Evolutionary conservation across 2,888 invertebrate genomes (phyloP).

Genomic region (Ennomos quercinarius): DNA sequence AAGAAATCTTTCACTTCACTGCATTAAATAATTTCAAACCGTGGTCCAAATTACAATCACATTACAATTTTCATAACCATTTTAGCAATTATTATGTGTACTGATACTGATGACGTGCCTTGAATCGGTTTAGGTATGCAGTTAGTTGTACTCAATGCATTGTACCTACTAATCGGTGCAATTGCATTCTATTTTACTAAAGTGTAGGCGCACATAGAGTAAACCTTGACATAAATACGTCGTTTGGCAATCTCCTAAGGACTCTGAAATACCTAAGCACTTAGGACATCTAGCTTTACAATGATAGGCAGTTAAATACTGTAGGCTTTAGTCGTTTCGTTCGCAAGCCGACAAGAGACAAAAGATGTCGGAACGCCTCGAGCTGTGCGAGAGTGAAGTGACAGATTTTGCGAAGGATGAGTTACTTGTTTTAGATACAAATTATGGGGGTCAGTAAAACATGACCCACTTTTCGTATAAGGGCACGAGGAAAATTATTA

Average conservation of each 20-base stretch:
- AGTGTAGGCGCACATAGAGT: constrained; percentile 21
- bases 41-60: too few species aligned
- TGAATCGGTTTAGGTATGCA: too few species aligned
- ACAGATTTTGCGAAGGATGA: not conserved
- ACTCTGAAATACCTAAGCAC: constrained; percentile 15
- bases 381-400: not conserved
- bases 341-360: constrained; percentile 11
- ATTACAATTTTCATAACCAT: too few species aligned
- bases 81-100: too few species aligned
- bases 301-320: constrained; percentile 23
- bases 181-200: not conserved
- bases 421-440: not conserved
- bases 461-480: not conserved
- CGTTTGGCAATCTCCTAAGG: constrained; percentile 22
- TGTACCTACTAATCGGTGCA: too few species aligned
- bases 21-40: too few species aligned
- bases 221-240: constrained; percentile 28
- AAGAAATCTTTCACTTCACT: too few species aligned
- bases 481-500: constrained; percentile 3
- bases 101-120: too few species aligned
- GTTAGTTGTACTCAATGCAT: too few species aligned
- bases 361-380: not conserved
- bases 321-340: constrained; percentile 6
- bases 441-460: not conserved
- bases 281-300: constrained; percentile 8